Percentiles rank a stretch among this genome's conserved stretches.
phyloP scores from a whole-genome alignment of 2,113 vertebrate genomes.

The zebrafish (Danio rerio) region DNA sequence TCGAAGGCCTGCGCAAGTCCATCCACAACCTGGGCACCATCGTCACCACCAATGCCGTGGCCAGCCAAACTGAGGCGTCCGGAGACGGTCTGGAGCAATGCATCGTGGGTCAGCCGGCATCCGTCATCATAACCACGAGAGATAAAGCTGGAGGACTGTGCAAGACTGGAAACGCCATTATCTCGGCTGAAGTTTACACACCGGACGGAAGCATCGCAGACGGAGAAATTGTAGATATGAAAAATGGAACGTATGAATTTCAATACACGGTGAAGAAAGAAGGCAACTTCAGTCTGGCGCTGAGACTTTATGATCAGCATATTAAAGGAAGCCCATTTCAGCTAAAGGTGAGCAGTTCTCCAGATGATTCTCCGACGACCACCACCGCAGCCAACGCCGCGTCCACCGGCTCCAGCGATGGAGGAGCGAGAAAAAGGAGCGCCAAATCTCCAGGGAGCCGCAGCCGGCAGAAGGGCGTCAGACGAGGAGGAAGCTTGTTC shows the following conservation, averaged over 20 bases:
- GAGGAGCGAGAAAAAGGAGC: slow-evolving; percentile 90
- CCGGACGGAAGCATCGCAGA: slow-evolving; percentile 94
- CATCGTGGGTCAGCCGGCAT: slow-evolving; percentile 89
- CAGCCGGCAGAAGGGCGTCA: slow-evolving; percentile 91
- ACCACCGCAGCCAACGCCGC: slow-evolving; percentile 76
- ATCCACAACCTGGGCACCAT: slow-evolving; percentile 97
- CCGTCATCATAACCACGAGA: slow-evolving; percentile 93
- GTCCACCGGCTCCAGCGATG: slow-evolving; percentile 85
- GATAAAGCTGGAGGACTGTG: slow-evolving; percentile 97
- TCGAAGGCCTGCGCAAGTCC: slow-evolving; percentile 92
- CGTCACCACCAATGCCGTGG: slow-evolving; percentile 94
- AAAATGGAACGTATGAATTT: slow-evolving; percentile 96
- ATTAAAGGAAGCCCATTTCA: slow-evolving; percentile 97
- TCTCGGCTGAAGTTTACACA: slow-evolving; percentile 93
- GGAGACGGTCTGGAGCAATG: slow-evolving; percentile 92
- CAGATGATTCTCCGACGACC: slow-evolving; percentile 79
- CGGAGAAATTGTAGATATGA: slow-evolving; percentile 94
- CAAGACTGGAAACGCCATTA: slow-evolving; percentile 90
- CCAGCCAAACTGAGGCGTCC: slow-evolving; percentile 93
- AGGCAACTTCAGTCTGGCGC: slow-evolving; percentile 90
- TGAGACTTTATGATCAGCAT: slow-evolving; percentile 95
- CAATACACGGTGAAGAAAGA: slow-evolving; percentile 93
- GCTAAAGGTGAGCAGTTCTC: slow-evolving; percentile 84
- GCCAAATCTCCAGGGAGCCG: slow-evolving; percentile 89
- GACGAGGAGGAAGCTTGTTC: slow-evolving; percentile 93